Evolutionary conservation across 2,113 vertebrate genomes (phyloP).

Genomic region (Ceratotherium simum): DNA sequence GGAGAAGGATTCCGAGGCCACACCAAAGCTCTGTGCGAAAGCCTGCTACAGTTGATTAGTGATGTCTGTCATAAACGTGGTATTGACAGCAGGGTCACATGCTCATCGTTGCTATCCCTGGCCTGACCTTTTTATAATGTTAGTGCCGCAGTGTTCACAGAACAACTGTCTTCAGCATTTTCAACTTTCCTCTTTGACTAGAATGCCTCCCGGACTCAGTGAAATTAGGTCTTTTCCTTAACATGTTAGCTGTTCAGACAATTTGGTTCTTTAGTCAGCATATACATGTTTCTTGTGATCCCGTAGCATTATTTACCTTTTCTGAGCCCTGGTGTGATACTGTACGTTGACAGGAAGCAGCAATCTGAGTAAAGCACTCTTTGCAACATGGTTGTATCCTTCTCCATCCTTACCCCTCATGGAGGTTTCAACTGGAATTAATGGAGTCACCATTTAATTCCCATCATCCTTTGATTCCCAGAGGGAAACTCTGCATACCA

Average conservation of each 20-base stretch:
- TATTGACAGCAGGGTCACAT: rapidly evolving
- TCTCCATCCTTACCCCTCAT: background rate
- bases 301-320: background rate
- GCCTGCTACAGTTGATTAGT: background rate
- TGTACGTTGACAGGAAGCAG: background rate
- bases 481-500: background rate
- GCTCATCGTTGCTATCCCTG: background rate
- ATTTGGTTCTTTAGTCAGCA: background rate
- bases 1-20: background rate
- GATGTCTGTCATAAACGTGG: background rate
- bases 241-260: background rate
- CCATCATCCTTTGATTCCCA: background rate
- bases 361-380: background rate
- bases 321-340: background rate
- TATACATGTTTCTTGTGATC: background rate
- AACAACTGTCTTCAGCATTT: background rate
- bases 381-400: background rate
- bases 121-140: too few species aligned
- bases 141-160: background rate
- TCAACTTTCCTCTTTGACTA: background rate
- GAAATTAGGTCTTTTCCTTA: background rate
- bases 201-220: background rate
- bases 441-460: background rate
- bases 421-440: background rate
- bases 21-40: background rate